phyloP scores from a whole-genome alignment of 2,113 vertebrate species.

The Struthidea cinerea region DNA sequence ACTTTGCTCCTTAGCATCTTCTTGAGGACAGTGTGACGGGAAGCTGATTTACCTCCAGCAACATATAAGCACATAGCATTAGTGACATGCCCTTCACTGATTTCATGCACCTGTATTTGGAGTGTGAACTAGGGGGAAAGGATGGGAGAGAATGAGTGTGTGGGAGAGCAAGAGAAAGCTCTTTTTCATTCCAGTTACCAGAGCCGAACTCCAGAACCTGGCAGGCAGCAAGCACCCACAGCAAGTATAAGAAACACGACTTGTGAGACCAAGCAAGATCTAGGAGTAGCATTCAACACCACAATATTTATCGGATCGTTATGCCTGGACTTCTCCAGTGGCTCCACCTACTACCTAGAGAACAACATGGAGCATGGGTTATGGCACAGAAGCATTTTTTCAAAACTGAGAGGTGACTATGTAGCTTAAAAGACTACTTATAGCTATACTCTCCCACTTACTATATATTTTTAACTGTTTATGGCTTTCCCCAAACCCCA shows the following conservation, averaged over 20 bases:
- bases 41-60: background rate
- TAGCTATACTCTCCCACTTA: background rate
- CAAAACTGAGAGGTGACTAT: background rate
- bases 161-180: background rate
- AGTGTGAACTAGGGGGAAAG: background rate
- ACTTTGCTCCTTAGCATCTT: background rate
- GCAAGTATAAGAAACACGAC: background rate
- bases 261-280: background rate
- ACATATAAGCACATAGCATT: fast-evolving
- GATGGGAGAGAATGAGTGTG: fast-evolving
- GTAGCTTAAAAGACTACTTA: background rate
- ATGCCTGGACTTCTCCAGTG: background rate
- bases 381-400: background rate
- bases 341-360: background rate
- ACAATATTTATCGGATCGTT: background rate
- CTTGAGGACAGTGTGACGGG: background rate
- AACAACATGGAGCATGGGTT: background rate
- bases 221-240: constrained; percentile 27
- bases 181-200: background rate
- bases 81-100: background rate
- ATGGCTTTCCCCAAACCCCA: background rate
- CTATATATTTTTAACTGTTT: background rate
- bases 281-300: background rate
- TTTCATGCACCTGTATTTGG: background rate
- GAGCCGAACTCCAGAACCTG: background rate